These are phyloP conservation scores for Nomada ferruginata DNA, from an alignment of 2,888 invertebrate species.

Conservation along the genomic window DNA sequence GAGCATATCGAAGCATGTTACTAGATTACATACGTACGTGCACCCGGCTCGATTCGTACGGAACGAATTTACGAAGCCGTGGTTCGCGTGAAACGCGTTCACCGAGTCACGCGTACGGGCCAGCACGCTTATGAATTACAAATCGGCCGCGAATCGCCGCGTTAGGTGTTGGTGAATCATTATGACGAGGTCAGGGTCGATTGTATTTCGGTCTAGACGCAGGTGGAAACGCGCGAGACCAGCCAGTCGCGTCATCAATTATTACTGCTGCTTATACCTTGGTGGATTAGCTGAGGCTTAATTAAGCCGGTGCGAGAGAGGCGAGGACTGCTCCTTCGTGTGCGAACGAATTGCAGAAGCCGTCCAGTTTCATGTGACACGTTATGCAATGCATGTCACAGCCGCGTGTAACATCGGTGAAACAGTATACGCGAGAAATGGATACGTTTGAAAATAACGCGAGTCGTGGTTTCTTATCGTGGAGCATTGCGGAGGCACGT, in stretches of 20 bases:
- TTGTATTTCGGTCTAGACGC: constrained; percentile 27
- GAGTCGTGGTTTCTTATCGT: constrained; percentile 3
- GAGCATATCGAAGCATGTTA: constrained; percentile 16
- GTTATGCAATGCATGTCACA: constrained; percentile 34
- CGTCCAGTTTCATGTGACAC: constrained; percentile 39
- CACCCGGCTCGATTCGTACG: background rate
- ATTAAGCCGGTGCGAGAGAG: constrained; percentile 55
- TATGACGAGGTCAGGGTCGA: constrained; percentile 28
- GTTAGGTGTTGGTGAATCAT: background rate
- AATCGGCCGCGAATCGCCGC: constrained; percentile 4
- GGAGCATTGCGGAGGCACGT: background rate
- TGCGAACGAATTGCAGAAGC: constrained; percentile 33
- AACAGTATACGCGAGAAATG: constrained; percentile 27
- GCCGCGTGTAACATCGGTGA: constrained; percentile 7
- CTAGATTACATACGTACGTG: background rate
- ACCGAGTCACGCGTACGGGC: background rate
- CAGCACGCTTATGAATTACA: constrained; percentile 15
- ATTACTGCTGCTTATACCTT: constrained; percentile 36
- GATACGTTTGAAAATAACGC: constrained; percentile 22
- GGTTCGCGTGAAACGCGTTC: background rate
- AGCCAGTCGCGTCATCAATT: constrained; percentile 40
- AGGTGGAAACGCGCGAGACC: background rate
- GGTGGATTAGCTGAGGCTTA: constrained; percentile 57
- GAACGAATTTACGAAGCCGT: background rate
- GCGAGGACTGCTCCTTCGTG: constrained; percentile 9